Evolutionary conservation across 2,888 invertebrate genomes (phyloP).

Genomic region (Poecilus cupreus): DNA sequence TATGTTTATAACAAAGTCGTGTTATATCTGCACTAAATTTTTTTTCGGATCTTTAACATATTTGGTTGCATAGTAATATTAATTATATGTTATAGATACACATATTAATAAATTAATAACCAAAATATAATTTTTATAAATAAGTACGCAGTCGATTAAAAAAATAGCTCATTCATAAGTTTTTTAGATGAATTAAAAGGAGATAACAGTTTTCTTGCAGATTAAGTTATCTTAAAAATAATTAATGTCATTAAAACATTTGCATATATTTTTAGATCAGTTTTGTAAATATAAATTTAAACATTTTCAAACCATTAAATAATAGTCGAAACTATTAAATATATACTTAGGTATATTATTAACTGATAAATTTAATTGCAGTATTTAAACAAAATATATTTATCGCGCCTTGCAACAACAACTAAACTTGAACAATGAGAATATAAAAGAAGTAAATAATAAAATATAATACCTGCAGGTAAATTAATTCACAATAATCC

Average conservation of each 20-base stretch:
- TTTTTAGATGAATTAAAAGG: not conserved
- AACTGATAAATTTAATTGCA: not conserved
- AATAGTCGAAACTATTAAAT: not conserved
- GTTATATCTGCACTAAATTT: too few species aligned
- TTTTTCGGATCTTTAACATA: too few species aligned
- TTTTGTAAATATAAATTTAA: too few species aligned
- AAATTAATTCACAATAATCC: slow-evolving; percentile 9
- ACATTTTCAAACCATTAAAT: too few species aligned
- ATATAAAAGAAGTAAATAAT: not conserved
- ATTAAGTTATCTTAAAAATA: not conserved
- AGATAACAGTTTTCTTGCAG: not conserved
- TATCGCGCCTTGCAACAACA: too few species aligned
- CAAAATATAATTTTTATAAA: too few species aligned
- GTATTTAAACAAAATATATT: not conserved
- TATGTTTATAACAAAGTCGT: too few species aligned
- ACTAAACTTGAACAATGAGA: not conserved
- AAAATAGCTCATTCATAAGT: not conserved
- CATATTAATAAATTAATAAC: too few species aligned
- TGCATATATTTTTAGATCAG: not conserved
- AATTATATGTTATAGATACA: too few species aligned
- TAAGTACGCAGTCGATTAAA: not conserved
- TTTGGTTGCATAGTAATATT: too few species aligned
- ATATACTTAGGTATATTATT: not conserved
- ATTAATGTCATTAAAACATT: not conserved
- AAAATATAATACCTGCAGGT: not conserved